phyloP scores from a whole-genome alignment of 2,113 vertebrate species.

The Gopherus flavomarginatus region DNA sequence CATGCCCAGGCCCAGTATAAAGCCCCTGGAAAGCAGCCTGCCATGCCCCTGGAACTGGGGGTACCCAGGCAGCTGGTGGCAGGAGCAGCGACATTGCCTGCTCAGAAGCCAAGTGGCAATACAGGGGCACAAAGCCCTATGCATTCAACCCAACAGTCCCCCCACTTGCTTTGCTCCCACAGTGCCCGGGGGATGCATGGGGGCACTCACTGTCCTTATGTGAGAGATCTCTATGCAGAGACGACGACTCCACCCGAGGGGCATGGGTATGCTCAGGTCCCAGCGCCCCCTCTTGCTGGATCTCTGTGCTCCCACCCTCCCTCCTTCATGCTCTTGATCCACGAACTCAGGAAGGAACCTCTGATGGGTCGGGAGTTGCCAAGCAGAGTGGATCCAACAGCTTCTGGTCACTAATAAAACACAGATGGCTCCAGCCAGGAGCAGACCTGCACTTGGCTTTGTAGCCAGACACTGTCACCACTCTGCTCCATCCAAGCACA shows the following conservation, averaged over 20 bases:
- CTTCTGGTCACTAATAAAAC: neutral
- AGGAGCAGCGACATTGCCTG: rapidly evolving
- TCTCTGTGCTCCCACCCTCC: neutral
- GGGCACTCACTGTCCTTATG: constrained; percentile 51
- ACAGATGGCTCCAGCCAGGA: neutral
- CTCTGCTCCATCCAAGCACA: neutral
- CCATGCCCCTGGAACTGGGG: rapidly evolving
- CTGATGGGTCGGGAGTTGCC: neutral
- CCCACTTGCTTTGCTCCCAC: neutral
- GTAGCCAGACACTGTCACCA: neutral
- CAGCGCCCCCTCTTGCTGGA: neutral
- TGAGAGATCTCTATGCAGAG: neutral
- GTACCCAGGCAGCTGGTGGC: rapidly evolving
- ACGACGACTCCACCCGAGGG: rapidly evolving
- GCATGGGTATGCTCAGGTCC: rapidly evolving
- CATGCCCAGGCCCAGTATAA: neutral
- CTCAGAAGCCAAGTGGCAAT: neutral
- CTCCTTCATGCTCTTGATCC: too few species aligned
- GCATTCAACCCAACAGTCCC: rapidly evolving
- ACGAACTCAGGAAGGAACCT: neutral
- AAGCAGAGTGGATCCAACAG: neutral
- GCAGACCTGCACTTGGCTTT: neutral
- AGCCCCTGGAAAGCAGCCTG: neutral
- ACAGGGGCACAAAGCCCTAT: neutral
- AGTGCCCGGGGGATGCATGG: neutral